Evolutionary conservation across 1,140 invertebrate genomes (phyloP), one percentile per base, ranked within the genome.

Genomic region (Periplaneta americana): DNA sequence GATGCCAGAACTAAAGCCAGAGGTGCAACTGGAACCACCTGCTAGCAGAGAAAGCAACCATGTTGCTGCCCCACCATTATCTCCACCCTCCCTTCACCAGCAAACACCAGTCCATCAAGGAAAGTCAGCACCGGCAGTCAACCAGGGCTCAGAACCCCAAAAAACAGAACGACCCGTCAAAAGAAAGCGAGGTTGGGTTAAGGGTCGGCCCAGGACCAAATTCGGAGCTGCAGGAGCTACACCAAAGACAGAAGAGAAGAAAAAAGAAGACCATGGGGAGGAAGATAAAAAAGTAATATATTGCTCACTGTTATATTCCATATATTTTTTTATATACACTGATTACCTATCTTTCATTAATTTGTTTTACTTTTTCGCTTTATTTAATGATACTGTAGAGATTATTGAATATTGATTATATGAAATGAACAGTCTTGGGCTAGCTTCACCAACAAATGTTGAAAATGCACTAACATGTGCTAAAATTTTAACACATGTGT

Each of bases 101-200:
- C 66, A 86, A 22, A 17, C 81, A 17, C 75, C 75, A 37, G 48
- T 66, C 22, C 48, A 66, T 66, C 48, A 66, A 6, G 48, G 48
- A 9, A 66, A 66, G 77, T 48, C 77, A 34, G 8, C 22, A 15
- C 74, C 6, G 28, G 28, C 28, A n/a, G 22, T n/a, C 48, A 22
- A 66, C 48, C 22, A 2, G 48, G n/a, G 5, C 22, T n/a, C 48
- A 66, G 17, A 22, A n/a, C n/a, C n/a, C n/a, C 57, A n/a, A n/a
- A 57, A 34, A 32, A 13, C 79, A 34, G 35, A 32, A 6, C 13
- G 34, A 74, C 39, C 32, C 35, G 75, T 17, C 81, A 83, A 85
- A 80, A 88, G 87, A 82, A 88, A 87, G 83, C 84, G 86, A 11
- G 85, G 86, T 33, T 87, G 86, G 86, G 84, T 85, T 4, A 88